Percentiles rank a stretch among this genome's conserved stretches.
Conservation (phyloP, 2,888 invertebrate species). For the Aspidiotus rigidus region DNA sequence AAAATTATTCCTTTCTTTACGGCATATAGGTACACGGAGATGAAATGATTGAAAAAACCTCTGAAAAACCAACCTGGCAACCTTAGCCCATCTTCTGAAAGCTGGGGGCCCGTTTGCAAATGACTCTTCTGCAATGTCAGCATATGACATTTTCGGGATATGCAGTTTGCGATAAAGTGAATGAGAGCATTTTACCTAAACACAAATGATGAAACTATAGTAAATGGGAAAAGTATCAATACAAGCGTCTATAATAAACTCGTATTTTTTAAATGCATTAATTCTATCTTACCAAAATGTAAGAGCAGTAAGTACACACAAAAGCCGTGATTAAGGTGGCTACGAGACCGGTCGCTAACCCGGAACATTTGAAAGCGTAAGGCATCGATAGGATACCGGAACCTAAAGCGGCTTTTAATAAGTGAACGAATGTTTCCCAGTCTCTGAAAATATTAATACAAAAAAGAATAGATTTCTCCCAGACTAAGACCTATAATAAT, state of each 20-base stretch:
- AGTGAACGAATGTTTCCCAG: conserved; percentile 81
- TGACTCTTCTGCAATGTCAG: conserved; percentile 73
- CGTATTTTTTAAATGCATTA: not conserved
- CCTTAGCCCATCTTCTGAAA: conserved; percentile 53
- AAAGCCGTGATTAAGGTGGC: conserved; percentile 76
- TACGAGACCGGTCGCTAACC: conserved; percentile 72
- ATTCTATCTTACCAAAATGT: conserved; percentile 67
- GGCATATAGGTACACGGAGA: too few relatives aligned
- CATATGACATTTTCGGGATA: conserved; percentile 69
- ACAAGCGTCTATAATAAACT: not conserved
- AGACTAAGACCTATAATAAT: not conserved
- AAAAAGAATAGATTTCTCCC: conserved; percentile 15
- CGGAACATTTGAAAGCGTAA: conserved; percentile 76
- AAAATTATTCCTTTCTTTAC: too few relatives aligned
- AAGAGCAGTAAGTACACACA: conserved; percentile 90
- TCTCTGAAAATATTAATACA: conserved; percentile 54
- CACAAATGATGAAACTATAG: conserved; percentile 22
- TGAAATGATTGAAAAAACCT: too few relatives aligned
- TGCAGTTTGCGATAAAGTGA: conserved; percentile 63
- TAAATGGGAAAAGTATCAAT: not conserved
- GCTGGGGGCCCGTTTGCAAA: conserved; percentile 67
- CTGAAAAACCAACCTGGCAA: conserved; percentile 50
- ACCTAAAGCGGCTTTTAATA: conserved; percentile 90
- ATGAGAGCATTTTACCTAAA: conserved; percentile 72
- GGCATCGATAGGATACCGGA: conserved; percentile 95